Percentiles rank a stretch among this genome's conserved stretches.
Evolutionary conservation across 2,888 invertebrate genomes (phyloP).

Genomic region (Drosophila mimetica): DNA sequence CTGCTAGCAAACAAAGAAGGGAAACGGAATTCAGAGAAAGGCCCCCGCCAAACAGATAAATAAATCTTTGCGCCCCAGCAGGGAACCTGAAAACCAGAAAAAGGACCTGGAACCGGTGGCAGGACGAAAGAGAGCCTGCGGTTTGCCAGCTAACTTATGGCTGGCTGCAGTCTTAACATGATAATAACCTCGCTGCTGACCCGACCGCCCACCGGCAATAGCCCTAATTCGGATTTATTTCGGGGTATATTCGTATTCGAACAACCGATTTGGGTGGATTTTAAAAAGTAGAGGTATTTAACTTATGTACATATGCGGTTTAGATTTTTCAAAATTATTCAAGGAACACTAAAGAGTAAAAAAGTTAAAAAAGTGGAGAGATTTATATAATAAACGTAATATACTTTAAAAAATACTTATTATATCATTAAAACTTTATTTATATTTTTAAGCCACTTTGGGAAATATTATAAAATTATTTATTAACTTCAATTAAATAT

Average conservation of each 20-base stretch:
- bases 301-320: too few relatives aligned
- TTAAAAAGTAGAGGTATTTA: too few relatives aligned
- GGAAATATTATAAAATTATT: too few relatives aligned
- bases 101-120: not conserved
- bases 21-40: not conserved
- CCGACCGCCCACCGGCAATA: constrained; percentile 14
- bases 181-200: constrained; percentile 22
- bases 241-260: constrained; percentile 10
- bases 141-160: constrained; percentile 30
- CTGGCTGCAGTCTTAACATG: constrained; percentile 21
- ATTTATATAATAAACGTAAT: too few relatives aligned
- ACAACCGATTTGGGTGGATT: too few relatives aligned
- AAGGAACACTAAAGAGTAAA: too few relatives aligned
- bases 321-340: too few relatives aligned
- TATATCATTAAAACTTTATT: too few relatives aligned
- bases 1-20: not conserved
- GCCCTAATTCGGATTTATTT: constrained; percentile 4
- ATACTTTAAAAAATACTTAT: too few relatives aligned
- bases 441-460: too few relatives aligned
- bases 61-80: constrained; percentile 65
- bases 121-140: constrained; percentile 18
- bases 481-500: too few relatives aligned
- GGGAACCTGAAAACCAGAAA: constrained; percentile 26
- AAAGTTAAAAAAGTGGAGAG: too few relatives aligned
- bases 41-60: constrained; percentile 47